A percentile compares a stretch with the other conserved stretches of the same genome.
phyloP scores from a whole-genome alignment of 2,888 invertebrate genomes.

The Ischnus inquisitorius region DNA sequence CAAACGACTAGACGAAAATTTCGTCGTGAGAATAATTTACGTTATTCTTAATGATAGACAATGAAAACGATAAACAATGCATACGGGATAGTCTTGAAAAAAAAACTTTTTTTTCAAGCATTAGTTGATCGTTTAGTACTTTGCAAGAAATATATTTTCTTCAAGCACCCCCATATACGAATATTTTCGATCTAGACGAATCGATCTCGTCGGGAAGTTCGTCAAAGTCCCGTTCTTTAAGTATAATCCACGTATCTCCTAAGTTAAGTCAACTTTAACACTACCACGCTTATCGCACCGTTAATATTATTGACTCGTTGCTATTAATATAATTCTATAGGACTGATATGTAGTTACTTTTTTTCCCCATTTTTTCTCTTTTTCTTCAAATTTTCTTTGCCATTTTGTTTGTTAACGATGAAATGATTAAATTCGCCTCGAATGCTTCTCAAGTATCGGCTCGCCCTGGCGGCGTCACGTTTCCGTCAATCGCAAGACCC shows the following conservation, averaged over 20 bases:
- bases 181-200: conserved; percentile 13
- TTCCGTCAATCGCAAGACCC: conserved; percentile 43
- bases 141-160: no score
- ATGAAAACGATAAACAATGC: neutral
- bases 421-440: conserved; percentile 25
- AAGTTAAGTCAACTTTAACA: conserved; percentile 57
- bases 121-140: no score
- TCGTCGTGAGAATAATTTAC: conserved; percentile 17
- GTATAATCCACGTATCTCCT: conserved; percentile 52
- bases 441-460: conserved; percentile 44
- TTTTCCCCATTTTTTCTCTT: neutral
- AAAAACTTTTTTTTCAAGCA: no score
- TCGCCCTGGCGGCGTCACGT: conserved; percentile 30
- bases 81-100: no score
- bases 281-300: conserved; percentile 30
- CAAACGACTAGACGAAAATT: conserved; percentile 1
- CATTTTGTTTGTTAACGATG: conserved; percentile 14
- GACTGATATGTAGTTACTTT: conserved; percentile 55
- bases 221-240: conserved; percentile 36
- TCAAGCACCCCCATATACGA: neutral
- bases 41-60: neutral
- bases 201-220: neutral
- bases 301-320: conserved; percentile 64
- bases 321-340: conserved; percentile 45
- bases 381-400: neutral